Evolutionary conservation across 2,113 vertebrate species (phyloP).

Genomic region (Passerina amoena): DNA sequence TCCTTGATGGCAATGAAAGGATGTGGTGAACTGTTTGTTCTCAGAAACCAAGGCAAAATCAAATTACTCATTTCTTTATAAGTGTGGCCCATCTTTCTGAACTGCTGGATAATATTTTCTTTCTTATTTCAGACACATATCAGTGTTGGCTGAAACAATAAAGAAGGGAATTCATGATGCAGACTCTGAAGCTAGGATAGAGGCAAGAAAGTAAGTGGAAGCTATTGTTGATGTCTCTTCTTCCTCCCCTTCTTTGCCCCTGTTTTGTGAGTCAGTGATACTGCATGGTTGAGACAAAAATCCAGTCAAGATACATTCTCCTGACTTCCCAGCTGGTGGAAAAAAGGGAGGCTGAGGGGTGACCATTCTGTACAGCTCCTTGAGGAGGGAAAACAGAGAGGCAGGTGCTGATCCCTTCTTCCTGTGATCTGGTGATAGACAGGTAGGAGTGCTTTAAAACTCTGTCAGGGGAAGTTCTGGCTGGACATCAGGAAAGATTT

Average conservation of each 20-base stretch:
- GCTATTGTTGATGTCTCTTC: not conserved
- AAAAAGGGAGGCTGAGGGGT: not conserved
- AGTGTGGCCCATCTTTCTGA: not conserved
- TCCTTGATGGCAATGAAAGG: not conserved
- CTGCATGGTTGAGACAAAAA: not conserved
- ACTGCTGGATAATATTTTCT: slow-evolving; percentile 38
- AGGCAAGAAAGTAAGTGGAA: slow-evolving; percentile 93
- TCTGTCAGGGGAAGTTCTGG: not conserved
- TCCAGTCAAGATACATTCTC: not conserved
- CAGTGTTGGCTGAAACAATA: slow-evolving; percentile 95
- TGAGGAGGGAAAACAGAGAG: not conserved
- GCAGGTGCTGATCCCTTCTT: not conserved
- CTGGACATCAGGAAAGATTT: not conserved
- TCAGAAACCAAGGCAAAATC: not conserved
- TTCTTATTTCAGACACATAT: slow-evolving; percentile 87
- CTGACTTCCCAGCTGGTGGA: not conserved
- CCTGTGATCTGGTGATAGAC: accelerated
- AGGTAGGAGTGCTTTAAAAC: not conserved
- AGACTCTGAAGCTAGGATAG: slow-evolving; percentile 95
- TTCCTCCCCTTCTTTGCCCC: not conserved
- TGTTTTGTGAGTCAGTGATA: not conserved
- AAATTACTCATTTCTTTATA: not conserved
- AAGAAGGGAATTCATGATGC: slow-evolving; percentile 97
- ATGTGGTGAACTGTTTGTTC: not conserved
- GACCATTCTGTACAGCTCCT: not conserved